Evolutionary conservation across 2,888 invertebrate genomes (phyloP).

Genomic region (Hyles lineata): DNA sequence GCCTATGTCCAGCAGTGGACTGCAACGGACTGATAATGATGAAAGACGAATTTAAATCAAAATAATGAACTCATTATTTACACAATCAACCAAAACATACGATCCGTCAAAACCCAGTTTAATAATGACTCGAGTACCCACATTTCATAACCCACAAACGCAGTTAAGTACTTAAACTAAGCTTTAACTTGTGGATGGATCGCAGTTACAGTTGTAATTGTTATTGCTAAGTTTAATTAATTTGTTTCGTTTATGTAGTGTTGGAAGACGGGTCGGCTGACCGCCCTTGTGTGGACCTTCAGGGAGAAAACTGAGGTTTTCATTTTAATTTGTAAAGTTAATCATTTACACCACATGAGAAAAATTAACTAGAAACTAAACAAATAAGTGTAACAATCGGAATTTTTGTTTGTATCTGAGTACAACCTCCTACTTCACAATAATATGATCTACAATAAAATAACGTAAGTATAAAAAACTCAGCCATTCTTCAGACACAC

Average conservation of each 20-base stretch:
- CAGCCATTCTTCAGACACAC: too few species aligned
- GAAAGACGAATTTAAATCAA: too few species aligned
- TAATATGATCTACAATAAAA: too few species aligned
- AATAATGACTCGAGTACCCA: background rate
- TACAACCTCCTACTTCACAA: too few species aligned
- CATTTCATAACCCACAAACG: constrained; percentile 25
- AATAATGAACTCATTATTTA: background rate
- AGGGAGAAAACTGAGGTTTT: background rate
- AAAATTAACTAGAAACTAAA: too few species aligned
- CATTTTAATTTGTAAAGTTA: background rate
- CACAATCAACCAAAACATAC: background rate
- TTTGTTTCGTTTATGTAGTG: constrained; percentile 20
- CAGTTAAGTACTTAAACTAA: constrained; percentile 15
- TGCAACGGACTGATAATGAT: too few species aligned
- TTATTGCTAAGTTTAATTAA: constrained; percentile 26
- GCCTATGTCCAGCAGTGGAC: too few species aligned
- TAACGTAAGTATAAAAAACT: too few species aligned
- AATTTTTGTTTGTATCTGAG: too few species aligned
- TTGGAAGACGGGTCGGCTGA: background rate
- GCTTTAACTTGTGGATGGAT: constrained; percentile 27
- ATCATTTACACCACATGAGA: too few species aligned
- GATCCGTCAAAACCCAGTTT: background rate
- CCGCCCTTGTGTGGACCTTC: background rate
- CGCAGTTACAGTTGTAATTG: constrained; percentile 22
- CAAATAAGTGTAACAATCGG: too few species aligned